Percentiles rank a stretch among this genome's conserved stretches.
These are phyloP conservation scores for Datnioides undecimradiatus DNA, from an alignment of 2,113 vertebrate species.

Conservation along the genomic window DNA sequence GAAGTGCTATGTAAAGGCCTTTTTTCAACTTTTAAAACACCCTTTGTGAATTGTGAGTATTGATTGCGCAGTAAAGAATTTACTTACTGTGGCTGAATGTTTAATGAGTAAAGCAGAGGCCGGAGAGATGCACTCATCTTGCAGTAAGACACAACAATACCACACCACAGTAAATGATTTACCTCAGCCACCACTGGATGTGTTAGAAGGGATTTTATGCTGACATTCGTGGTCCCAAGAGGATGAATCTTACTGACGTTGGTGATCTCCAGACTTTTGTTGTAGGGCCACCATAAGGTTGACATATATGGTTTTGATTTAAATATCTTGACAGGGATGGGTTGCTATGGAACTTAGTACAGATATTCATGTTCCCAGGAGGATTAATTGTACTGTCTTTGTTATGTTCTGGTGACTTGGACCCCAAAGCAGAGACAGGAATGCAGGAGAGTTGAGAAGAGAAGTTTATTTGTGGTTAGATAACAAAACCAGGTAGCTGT, in stretches of 20 bases:
- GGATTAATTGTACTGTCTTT: neutral
- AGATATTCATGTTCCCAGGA: neutral
- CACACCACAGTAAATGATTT: neutral
- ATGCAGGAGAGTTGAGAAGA: no score
- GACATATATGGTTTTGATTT: neutral
- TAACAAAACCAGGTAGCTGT: no score
- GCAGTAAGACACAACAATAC: neutral
- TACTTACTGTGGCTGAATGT: neutral
- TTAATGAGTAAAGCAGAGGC: neutral
- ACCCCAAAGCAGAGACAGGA: neutral
- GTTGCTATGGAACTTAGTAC: neutral
- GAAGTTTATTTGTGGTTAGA: no score
- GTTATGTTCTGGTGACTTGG: neutral
- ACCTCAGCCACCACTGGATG: neutral
- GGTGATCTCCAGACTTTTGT: neutral
- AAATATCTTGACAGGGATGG: no score
- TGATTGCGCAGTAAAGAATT: constrained; percentile 7
- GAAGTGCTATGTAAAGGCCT: neutral
- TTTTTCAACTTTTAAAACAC: neutral
- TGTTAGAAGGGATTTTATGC: neutral
- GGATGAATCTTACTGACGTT: neutral
- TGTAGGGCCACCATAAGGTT: neutral
- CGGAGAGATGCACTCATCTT: neutral
- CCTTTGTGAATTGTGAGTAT: constrained; percentile 4
- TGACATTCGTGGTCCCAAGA: neutral